These are phyloP conservation scores for Venturia canescens DNA, from an alignment of 1,140 invertebrate genomes.

Conservation along the genomic window DNA sequence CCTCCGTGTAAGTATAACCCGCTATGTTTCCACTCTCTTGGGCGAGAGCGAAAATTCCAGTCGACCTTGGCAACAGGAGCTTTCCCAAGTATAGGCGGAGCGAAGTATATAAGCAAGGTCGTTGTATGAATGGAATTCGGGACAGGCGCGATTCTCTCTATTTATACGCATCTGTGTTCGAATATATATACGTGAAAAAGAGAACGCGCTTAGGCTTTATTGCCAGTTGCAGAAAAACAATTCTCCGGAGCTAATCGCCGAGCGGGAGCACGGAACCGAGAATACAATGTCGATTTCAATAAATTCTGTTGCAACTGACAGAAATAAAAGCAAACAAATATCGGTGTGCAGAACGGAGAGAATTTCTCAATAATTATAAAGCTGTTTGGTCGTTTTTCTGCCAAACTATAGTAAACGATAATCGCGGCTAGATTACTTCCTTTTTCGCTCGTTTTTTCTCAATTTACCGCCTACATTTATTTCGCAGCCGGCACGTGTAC, in stretches of 20 bases:
- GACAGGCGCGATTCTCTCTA: conserved; percentile 30
- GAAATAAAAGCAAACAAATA: no score
- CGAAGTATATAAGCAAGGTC: conserved; percentile 25
- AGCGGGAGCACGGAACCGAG: no score
- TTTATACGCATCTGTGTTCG: conserved; percentile 5
- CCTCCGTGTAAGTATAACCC: not conserved
- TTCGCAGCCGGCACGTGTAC: no score
- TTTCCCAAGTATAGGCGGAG: conserved; percentile 32
- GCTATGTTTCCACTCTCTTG: conserved; percentile 22
- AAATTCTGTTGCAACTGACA: no score
- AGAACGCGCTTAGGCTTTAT: not conserved
- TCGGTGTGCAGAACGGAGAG: no score
- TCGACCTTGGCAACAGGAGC: conserved; percentile 20
- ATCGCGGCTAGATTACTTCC: no score
- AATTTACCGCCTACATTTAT: no score
- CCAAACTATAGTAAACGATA: no score
- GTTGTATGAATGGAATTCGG: conserved; percentile 39
- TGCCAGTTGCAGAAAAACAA: not conserved
- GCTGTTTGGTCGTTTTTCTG: no score
- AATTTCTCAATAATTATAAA: no score
- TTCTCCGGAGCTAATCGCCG: not conserved
- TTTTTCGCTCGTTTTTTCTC: no score
- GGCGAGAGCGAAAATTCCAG: conserved; percentile 33
- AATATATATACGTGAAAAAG: not conserved
- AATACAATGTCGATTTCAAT: no score